Conservation (phyloP, 2,888 invertebrate genomes). For the Spisula solida region DNA sequence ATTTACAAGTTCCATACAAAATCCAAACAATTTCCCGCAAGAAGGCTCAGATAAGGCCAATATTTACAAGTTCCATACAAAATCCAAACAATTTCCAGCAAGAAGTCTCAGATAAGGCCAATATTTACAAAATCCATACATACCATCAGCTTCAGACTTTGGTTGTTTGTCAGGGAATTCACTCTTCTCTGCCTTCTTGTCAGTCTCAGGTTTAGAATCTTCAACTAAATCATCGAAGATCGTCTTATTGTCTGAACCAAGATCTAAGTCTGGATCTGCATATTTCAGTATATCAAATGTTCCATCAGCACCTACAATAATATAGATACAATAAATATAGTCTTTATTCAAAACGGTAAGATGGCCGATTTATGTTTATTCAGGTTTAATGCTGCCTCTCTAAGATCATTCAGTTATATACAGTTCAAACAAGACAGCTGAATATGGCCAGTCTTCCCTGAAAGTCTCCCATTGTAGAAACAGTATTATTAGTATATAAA, state of each 20-base stretch:
- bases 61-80: neutral
- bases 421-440: too few species aligned
- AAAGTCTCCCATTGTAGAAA: too few species aligned
- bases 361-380: too few species aligned
- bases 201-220: conserved; percentile 66
- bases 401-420: too few species aligned
- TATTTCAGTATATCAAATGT: conserved; percentile 97
- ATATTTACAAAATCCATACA: neutral
- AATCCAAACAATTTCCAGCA: too few species aligned
- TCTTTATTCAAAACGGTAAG: neutral
- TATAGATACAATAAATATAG: neutral
- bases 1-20: too few species aligned
- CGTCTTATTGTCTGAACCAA: conserved; percentile 92
- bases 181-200: conserved; percentile 59
- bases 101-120: too few species aligned
- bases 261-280: conserved; percentile 96
- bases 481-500: too few species aligned
- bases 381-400: too few species aligned
- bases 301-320: conserved; percentile 89
- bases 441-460: too few species aligned
- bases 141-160: conserved; percentile 77
- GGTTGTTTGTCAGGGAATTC: conserved; percentile 90
- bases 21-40: too few species aligned
- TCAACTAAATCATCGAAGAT: conserved; percentile 92
- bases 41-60: too few species aligned